These are phyloP conservation scores for Eueremaeus valkanovi DNA, from an alignment of 2,888 invertebrate genomes.

Conservation along the genomic window DNA sequence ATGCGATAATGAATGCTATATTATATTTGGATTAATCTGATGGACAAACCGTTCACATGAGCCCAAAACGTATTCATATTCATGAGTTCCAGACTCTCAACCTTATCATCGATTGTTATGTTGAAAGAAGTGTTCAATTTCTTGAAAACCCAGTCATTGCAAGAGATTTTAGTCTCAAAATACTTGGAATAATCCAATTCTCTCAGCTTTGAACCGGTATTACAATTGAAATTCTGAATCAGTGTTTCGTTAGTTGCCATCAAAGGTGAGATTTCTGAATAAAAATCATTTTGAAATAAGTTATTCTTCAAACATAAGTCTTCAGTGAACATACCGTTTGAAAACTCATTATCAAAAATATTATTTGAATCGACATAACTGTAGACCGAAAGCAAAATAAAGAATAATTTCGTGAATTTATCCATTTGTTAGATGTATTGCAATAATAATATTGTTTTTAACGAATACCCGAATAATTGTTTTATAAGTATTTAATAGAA, in stretches of 20 bases:
- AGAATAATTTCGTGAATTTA: too few relatives aligned
- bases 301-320: too few relatives aligned
- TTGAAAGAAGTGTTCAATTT: neutral
- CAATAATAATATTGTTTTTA: too few relatives aligned
- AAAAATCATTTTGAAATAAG: neutral
- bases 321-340: neutral
- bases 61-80: neutral
- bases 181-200: conserved; percentile 1
- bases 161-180: neutral
- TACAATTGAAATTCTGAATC: conserved; percentile 3
- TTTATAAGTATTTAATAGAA: too few relatives aligned
- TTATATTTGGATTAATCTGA: too few relatives aligned
- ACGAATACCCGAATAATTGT: too few relatives aligned
- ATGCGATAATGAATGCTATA: too few relatives aligned
- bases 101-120: neutral
- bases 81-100: neutral
- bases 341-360: too few relatives aligned
- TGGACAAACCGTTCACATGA: neutral
- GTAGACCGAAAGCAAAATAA: too few relatives aligned
- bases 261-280: neutral
- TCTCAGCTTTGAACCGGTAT: neutral
- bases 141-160: conserved; percentile 8
- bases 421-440: too few relatives aligned
- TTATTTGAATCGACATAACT: too few relatives aligned
- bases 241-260: neutral